Percentiles rank a stretch among this genome's conserved stretches.
Evolutionary conservation across 2,888 invertebrate species (phyloP).

Genomic region (Caradrina clavipalpis): DNA sequence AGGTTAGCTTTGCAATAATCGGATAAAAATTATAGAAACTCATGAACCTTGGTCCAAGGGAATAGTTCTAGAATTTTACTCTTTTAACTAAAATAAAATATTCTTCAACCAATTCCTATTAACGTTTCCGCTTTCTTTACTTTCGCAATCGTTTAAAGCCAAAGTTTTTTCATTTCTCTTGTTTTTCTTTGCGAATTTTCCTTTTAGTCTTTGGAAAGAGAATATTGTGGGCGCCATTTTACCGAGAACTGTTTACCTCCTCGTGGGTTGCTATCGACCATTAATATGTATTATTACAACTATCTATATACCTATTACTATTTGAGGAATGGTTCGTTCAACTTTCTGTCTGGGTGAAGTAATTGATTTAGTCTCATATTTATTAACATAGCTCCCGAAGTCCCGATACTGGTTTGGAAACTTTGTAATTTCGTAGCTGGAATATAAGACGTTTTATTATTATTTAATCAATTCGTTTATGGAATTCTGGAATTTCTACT

Average conservation of each 20-base stretch:
- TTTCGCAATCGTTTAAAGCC: slow-evolving; percentile 18
- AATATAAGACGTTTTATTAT: background rate
- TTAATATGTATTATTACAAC: slow-evolving; percentile 7
- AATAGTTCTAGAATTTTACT: background rate
- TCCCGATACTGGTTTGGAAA: background rate
- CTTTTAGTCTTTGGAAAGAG: slow-evolving; percentile 17
- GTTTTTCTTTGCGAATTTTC: slow-evolving; percentile 35
- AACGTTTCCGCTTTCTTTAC: slow-evolving; percentile 14
- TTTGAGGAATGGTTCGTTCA: slow-evolving; percentile 26
- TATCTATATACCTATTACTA: slow-evolving; percentile 1
- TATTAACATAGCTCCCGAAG: background rate
- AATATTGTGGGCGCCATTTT: slow-evolving; percentile 15
- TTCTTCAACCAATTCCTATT: slow-evolving; percentile 1
- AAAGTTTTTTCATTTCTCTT: slow-evolving; percentile 34
- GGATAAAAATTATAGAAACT: too few relatives aligned
- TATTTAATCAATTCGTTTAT: background rate
- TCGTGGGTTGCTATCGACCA: slow-evolving; percentile 2
- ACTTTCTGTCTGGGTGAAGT: slow-evolving; percentile 16
- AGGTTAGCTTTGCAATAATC: too few relatives aligned
- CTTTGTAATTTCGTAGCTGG: background rate
- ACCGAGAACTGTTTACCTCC: slow-evolving; percentile 12
- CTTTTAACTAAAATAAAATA: background rate
- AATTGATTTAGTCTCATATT: slow-evolving; percentile 6
- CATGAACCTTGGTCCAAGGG: too few relatives aligned
- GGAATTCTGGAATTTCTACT: background rate